A percentile compares a stretch with the other conserved stretches of the same genome.
phyloP scores from a whole-genome alignment of 2,888 invertebrate species.

The Corbicula japonica region DNA sequence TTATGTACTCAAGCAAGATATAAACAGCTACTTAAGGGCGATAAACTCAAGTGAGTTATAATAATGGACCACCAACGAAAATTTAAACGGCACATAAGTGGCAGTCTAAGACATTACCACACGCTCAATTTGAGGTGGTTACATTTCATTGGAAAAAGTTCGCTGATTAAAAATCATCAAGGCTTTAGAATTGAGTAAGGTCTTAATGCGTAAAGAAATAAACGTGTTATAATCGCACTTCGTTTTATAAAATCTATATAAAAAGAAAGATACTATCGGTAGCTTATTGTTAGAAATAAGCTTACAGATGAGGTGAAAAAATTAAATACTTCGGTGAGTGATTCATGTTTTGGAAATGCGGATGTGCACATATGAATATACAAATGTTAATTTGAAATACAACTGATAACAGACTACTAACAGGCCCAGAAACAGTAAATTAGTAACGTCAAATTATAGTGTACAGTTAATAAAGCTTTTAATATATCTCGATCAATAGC shows the following conservation, averaged over 20 bases:
- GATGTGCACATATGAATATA: too few species aligned
- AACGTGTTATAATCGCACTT: conserved; percentile 32
- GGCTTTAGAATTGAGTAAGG: conserved; percentile 4
- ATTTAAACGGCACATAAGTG: conserved; percentile 8
- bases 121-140: conserved; percentile 25
- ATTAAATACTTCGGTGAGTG: too few species aligned
- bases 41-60: conserved; percentile 45
- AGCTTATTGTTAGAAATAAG: too few species aligned
- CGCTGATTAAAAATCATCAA: conserved; percentile 27
- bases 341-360: too few species aligned
- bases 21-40: conserved; percentile 43
- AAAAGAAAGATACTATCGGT: conserved; percentile 30
- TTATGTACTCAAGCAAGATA: conserved; percentile 40
- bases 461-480: too few species aligned
- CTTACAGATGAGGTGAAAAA: too few species aligned
- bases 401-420: too few species aligned
- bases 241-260: conserved; percentile 21
- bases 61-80: conserved; percentile 40
- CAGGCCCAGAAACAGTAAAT: too few species aligned
- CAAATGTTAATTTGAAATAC: too few species aligned
- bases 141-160: conserved; percentile 20
- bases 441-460: too few species aligned
- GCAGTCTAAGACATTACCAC: not conserved
- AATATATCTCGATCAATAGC: too few species aligned
- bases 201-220: conserved; percentile 8